A percentile compares a stretch with the other conserved stretches of the same genome.
These are phyloP conservation scores for Pteropus rufus DNA, from an alignment of 2,797 vertebrate genomes.

Conservation along the genomic window DNA sequence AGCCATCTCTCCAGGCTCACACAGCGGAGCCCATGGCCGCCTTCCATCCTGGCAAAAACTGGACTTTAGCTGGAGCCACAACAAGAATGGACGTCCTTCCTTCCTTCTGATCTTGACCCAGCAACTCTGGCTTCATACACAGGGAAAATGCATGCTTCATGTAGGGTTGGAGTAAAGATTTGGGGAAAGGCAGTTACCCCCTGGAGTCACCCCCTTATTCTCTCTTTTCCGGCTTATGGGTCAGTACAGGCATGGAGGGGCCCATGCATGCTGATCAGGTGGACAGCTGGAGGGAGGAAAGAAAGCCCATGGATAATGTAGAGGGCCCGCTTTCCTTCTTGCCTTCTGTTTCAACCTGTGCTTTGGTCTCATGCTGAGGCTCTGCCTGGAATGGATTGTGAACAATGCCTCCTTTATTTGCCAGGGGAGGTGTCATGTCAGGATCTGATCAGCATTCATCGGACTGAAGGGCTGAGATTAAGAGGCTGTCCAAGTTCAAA, in stretches of 20 bases:
- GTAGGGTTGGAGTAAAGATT: neutral
- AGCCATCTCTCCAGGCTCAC: neutral
- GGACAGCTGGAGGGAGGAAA: neutral
- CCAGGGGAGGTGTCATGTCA: neutral
- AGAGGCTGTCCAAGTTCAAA: neutral
- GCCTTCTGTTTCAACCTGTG: neutral
- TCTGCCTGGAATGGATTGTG: neutral
- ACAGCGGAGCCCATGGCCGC: neutral
- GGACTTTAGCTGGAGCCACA: neutral
- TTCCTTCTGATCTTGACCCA: neutral
- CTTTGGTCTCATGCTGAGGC: neutral
- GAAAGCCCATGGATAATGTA: neutral
- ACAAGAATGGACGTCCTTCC: neutral
- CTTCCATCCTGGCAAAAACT: neutral
- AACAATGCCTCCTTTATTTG: conserved; percentile 22
- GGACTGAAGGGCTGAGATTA: neutral
- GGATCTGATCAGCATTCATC: neutral
- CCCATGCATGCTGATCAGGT: no score
- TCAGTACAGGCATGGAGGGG: neutral
- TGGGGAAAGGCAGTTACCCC: neutral
- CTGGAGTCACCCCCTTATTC: neutral
- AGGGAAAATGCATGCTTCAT: neutral
- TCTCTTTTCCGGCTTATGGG: no score
- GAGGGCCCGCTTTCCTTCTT: neutral
- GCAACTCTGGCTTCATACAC: neutral